phyloP scores from a whole-genome alignment of 2,113 vertebrate genomes.

The Ascaphus truei region DNA sequence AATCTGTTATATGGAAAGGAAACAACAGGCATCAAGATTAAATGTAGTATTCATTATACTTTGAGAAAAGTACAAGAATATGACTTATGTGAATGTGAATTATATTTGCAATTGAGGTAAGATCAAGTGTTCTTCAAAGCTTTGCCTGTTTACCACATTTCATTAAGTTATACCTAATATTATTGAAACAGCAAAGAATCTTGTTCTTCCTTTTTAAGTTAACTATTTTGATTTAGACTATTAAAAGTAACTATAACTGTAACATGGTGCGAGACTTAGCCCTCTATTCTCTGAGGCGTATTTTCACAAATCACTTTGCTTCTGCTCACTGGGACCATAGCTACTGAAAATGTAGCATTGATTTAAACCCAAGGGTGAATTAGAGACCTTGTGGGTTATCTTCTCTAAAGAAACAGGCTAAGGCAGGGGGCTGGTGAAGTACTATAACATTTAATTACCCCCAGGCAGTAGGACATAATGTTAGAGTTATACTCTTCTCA shows the following conservation, averaged over 20 bases:
- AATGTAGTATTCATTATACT: background rate
- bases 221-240: background rate
- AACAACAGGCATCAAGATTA: background rate
- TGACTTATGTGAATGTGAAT: background rate
- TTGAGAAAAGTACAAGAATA: background rate
- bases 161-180: background rate
- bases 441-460: constrained; percentile 2
- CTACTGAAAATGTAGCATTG: constrained; percentile 9
- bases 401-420: constrained; percentile 31
- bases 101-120: background rate
- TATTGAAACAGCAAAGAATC: background rate
- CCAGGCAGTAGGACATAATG: constrained; percentile 28
- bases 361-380: constrained; percentile 41
- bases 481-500: constrained; percentile 19
- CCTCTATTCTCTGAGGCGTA: constrained; percentile 35
- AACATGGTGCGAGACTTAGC: constrained; percentile 11
- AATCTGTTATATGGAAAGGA: background rate
- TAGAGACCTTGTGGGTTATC: constrained; percentile 33
- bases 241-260: background rate
- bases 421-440: constrained; percentile 25
- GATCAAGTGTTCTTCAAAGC: background rate
- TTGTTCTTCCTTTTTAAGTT: background rate
- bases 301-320: constrained; percentile 34
- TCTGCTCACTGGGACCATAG: constrained; percentile 31
- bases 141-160: background rate